phyloP scores from a whole-genome alignment of 2,888 invertebrate genomes.

The Eristalis intricaria region DNA sequence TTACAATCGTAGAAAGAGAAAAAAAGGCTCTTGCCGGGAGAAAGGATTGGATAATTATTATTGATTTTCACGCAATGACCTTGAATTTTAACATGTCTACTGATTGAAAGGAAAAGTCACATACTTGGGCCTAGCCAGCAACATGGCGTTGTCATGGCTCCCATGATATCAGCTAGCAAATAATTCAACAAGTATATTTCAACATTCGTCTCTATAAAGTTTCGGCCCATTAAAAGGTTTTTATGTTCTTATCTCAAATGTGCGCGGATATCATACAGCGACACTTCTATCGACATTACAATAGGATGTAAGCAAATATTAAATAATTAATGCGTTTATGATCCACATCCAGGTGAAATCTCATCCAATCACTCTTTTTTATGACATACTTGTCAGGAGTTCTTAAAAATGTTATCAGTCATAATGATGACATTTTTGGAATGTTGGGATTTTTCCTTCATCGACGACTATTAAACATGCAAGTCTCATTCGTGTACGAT shows the following conservation, averaged over 20 bases:
- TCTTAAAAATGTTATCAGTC: not conserved
- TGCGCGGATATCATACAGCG: no score
- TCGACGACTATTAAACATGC: not conserved
- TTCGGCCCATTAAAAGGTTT: no score
- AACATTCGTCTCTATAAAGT: no score
- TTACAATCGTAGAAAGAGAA: constrained; percentile 18
- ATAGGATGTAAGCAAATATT: no score
- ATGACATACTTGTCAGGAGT: not conserved
- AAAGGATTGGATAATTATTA: constrained; percentile 16
- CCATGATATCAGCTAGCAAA: no score
- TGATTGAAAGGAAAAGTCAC: not conserved
- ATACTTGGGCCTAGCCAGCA: no score
- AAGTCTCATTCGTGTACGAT: not conserved
- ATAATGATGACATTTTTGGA: not conserved
- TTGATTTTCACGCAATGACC: constrained; percentile 20
- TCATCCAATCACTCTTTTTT: not conserved
- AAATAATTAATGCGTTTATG: not conserved
- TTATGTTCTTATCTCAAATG: no score
- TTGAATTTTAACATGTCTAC: not conserved
- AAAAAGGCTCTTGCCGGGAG: not conserved
- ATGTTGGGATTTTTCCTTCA: not conserved
- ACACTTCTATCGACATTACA: no score
- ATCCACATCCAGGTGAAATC: not conserved
- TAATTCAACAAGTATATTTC: no score
- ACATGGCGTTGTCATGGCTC: no score